phyloP scores from a whole-genome alignment of 2,797 vertebrate genomes.

The Menidia menidia region DNA sequence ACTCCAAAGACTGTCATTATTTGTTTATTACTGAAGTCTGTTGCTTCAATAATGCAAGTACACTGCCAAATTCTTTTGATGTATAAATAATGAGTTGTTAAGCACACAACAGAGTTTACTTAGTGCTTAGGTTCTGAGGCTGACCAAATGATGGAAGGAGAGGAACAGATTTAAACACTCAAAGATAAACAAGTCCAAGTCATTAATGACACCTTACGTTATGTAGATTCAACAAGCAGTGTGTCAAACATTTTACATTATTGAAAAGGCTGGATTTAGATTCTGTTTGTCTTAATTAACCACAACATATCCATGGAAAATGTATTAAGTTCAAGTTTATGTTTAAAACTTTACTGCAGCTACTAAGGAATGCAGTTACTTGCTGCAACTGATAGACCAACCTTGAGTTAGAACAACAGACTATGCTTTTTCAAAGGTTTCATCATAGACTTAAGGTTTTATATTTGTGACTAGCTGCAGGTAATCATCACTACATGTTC shows the following conservation, averaged over 20 bases:
- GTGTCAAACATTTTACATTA: too few species aligned
- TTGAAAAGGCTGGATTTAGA: not conserved
- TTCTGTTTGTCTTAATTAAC: not conserved
- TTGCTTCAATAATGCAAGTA: slow-evolving; percentile 57
- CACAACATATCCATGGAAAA: not conserved
- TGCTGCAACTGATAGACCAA: too few species aligned
- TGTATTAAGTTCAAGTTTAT: not conserved
- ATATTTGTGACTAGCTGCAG: not conserved
- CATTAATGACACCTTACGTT: not conserved
- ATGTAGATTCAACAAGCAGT: too few species aligned
- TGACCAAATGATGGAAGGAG: slow-evolving; percentile 22
- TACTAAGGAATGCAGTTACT: not conserved
- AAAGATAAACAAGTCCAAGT: slow-evolving; percentile 13
- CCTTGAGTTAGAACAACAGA: not conserved
- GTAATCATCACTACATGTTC: not conserved
- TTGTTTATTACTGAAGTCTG: slow-evolving; percentile 32
- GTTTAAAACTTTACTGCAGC: not conserved
- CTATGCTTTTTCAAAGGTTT: not conserved
- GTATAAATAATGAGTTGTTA: slow-evolving; percentile 61
- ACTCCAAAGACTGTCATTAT: slow-evolving; percentile 40
- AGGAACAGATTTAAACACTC: not conserved
- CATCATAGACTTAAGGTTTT: not conserved
- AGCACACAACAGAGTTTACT: slow-evolving; percentile 34
- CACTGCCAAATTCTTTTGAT: slow-evolving; percentile 54
- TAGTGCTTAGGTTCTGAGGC: slow-evolving; percentile 24